Percentiles rank a stretch among this genome's conserved stretches.
Conservation (phyloP, 2,113 vertebrate genomes). For the Lycaon pictus region DNA sequence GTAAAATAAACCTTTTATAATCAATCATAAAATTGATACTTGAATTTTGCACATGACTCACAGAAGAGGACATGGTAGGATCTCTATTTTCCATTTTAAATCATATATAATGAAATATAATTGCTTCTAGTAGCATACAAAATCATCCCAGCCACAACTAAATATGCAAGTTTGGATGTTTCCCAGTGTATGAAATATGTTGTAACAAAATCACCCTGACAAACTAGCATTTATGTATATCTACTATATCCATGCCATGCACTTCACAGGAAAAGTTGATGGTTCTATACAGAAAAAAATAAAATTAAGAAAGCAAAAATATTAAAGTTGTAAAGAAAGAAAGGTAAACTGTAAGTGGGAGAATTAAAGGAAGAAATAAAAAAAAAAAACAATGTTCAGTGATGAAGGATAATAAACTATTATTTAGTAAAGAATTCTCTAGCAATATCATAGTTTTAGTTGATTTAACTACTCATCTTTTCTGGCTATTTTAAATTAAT, state of each 20-base stretch:
- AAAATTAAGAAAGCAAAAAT: neutral
- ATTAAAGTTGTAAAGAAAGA: neutral
- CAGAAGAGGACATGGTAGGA: rapidly evolving
- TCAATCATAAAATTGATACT: neutral
- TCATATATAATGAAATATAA: neutral
- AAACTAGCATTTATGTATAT: neutral
- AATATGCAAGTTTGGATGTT: neutral
- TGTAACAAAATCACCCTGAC: neutral
- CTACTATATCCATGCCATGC: neutral
- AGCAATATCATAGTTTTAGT: neutral
- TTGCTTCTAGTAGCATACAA: neutral
- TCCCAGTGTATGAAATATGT: neutral
- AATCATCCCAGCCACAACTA: neutral
- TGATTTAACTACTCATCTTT: neutral
- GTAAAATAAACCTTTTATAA: neutral
- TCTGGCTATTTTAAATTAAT: neutral
- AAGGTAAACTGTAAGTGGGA: neutral
- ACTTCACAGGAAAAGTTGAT: neutral
- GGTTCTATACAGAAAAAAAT: neutral
- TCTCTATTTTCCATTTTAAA: neutral
- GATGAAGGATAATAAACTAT: neutral
- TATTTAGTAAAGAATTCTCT: neutral
- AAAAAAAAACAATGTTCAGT: neutral
- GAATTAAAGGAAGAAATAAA: neutral
- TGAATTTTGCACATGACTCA: neutral